These are phyloP conservation scores for Listronotus bonariensis DNA, from an alignment of 1,140 invertebrate species.

Conservation along the genomic window DNA sequence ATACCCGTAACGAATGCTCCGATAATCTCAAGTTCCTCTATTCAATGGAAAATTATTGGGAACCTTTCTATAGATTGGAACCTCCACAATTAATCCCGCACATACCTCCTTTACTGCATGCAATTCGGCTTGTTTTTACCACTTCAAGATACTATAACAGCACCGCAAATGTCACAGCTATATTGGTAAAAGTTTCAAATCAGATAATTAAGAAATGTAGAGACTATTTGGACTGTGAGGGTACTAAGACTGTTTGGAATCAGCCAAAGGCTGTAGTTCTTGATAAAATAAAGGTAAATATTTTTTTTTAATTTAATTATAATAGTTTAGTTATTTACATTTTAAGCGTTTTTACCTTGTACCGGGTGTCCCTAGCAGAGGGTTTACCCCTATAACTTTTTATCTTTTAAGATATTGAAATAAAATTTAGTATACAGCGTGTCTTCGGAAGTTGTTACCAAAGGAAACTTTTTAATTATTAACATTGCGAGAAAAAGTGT, in stretches of 20 bases:
- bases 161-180: conserved; percentile 70
- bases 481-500: too few species aligned
- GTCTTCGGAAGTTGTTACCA: too few species aligned
- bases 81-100: conserved; percentile 71
- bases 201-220: conserved; percentile 75
- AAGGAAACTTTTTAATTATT: too few species aligned
- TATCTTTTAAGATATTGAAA: too few species aligned
- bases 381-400: too few species aligned
- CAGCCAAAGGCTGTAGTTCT: conserved; percentile 69
- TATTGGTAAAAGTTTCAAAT: conserved; percentile 81
- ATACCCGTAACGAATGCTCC: conserved; percentile 78
- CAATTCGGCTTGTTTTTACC: conserved; percentile 81
- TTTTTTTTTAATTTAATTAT: too few species aligned
- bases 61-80: conserved; percentile 79
- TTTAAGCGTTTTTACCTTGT: too few species aligned
- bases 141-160: conserved; percentile 86
- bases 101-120: conserved; percentile 72
- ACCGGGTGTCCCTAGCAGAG: too few species aligned
- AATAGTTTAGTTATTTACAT: too few species aligned
- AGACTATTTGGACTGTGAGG: conserved; percentile 69
- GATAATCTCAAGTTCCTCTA: conserved; percentile 90
- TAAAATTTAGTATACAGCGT: too few species aligned
- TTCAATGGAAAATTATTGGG: conserved; percentile 82
- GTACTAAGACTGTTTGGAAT: conserved; percentile 71
- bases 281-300: conserved; percentile 70